These are phyloP conservation scores for Heterodera filipjevi DNA, from an alignment of 2,888 invertebrate species.

Conservation along the genomic window DNA sequence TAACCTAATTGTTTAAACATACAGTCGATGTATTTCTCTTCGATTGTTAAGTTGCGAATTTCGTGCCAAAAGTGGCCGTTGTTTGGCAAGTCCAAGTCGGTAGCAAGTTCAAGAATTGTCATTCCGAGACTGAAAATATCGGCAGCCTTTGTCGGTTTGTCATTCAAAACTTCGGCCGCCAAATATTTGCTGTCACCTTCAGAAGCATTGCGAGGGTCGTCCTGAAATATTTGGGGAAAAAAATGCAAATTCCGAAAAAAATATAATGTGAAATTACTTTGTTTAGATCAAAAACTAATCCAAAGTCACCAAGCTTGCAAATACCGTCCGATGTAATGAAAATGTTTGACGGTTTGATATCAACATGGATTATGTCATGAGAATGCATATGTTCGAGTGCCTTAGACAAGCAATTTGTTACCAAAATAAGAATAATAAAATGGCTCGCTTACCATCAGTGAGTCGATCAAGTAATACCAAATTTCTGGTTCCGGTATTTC, in stretches of 20 bases:
- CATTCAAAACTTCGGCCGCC: constrained; percentile 75
- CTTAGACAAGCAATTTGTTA: constrained; percentile 34
- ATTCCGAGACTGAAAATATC: constrained; percentile 77
- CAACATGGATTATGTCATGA: constrained; percentile 73
- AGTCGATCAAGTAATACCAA: constrained; percentile 75
- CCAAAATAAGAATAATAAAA: neutral
- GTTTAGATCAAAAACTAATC: constrained; percentile 74
- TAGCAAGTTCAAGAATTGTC: constrained; percentile 75
- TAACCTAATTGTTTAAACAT: neutral
- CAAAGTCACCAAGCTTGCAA: constrained; percentile 79
- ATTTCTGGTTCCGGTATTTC: constrained; percentile 72
- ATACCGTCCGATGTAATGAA: constrained; percentile 73
- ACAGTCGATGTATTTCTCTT: constrained; percentile 59
- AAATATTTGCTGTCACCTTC: constrained; percentile 80
- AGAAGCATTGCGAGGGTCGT: constrained; percentile 42
- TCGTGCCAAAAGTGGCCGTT: constrained; percentile 76
- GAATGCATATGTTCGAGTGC: constrained; percentile 74
- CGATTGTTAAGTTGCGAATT: constrained; percentile 71
- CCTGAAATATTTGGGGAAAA: constrained; percentile 38
- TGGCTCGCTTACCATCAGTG: constrained; percentile 67
- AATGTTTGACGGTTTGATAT: constrained; percentile 80
- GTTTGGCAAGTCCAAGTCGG: constrained; percentile 75
- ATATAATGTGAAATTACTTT: constrained; percentile 38
- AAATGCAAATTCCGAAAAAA: too few species aligned
- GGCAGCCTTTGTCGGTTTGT: constrained; percentile 73